These are phyloP conservation scores for Molanna angustata DNA, from an alignment of 2,888 invertebrate species.

Conservation along the genomic window DNA sequence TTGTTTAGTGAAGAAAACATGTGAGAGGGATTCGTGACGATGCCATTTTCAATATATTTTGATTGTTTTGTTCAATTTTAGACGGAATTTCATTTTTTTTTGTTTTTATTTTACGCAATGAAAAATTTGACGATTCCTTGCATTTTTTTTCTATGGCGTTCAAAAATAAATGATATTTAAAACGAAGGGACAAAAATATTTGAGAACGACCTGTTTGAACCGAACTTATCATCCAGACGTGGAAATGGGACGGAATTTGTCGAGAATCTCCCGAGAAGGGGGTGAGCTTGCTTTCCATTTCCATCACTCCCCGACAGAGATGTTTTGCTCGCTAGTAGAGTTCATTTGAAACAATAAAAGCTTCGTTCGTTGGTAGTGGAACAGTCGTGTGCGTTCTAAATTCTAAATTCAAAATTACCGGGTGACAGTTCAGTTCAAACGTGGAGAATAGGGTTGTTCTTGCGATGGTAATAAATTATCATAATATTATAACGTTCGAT, in stretches of 20 bases:
- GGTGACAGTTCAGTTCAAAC: conserved; percentile 32
- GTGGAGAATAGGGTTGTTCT: conserved; percentile 27
- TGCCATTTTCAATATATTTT: no score
- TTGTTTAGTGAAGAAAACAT: no score
- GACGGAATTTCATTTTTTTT: no score
- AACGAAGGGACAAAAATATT: no score
- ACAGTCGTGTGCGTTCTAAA: conserved; percentile 28
- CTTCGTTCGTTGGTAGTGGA: conserved; percentile 21
- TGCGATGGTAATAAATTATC: conserved; percentile 30
- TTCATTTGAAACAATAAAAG: conserved; percentile 34
- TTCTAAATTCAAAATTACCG: conserved; percentile 32
- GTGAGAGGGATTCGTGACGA: no score
- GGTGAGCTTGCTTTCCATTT: conserved; percentile 1
- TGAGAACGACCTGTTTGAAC: no score
- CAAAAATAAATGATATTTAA: no score
- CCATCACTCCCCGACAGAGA: conserved; percentile 2
- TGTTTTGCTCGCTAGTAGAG: conserved; percentile 10
- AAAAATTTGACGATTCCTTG: no score
- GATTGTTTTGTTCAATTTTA: no score
- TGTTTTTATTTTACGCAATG: no score
- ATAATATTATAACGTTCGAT: conserved; percentile 21
- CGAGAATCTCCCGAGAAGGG: no score
- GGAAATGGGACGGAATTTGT: conserved; percentile 5
- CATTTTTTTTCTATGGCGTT: no score
- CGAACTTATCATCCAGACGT: background rate